Evolutionary conservation across 2,113 vertebrate genomes (phyloP), one percentile per base, ranked within the genome.

Genomic region (Ciconia maguari): DNA sequence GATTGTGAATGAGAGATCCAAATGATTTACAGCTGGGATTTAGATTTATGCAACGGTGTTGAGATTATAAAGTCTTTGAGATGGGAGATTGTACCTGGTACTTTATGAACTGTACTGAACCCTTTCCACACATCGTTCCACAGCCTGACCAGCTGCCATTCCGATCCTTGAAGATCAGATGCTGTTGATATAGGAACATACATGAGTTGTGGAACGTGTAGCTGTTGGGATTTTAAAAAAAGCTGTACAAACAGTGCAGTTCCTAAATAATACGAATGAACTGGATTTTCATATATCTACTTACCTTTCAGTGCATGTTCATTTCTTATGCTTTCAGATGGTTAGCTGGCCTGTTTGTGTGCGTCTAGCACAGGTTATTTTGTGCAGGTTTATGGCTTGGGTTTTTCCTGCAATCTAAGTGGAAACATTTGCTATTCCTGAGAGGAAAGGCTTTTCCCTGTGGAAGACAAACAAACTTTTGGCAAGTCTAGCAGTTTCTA

Each of bases 41-140:
- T 86, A 36, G 17, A n/a, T 41, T 41, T 38, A 4, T 65, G 51
- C 60, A n/a, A 29, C 2, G 3, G 25, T 6, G n/a, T 2, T 69
- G 49, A 74, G 25, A n/a, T 55, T 27, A 8, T 26, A 7, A 27
- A 10, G 51, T 29, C 24, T 79, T 29, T 66, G 70, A 42, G 30
- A 49, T 13, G 16, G 17, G 36, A 62, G 26, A 1, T 12, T 9
- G 48, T 69, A 13, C 9, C 25, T 46, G 24, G 18, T 44, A 42
- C 2, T 0, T 24, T 19, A 24, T 7, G 61, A 48, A 5, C 26
- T 26, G 7, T 61, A 26, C 16, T 3, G 4, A 86, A 19, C 3
- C 0, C 20, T 69, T 60, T 55, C 57, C 7, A 5, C 54, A 9
- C 48, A 11, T 9, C 0, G 0, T 34, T 68, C 14, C 29, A 4